These are phyloP conservation scores for Agrypnus murinus DNA, from an alignment of 2,888 invertebrate genomes.

Conservation along the genomic window DNA sequence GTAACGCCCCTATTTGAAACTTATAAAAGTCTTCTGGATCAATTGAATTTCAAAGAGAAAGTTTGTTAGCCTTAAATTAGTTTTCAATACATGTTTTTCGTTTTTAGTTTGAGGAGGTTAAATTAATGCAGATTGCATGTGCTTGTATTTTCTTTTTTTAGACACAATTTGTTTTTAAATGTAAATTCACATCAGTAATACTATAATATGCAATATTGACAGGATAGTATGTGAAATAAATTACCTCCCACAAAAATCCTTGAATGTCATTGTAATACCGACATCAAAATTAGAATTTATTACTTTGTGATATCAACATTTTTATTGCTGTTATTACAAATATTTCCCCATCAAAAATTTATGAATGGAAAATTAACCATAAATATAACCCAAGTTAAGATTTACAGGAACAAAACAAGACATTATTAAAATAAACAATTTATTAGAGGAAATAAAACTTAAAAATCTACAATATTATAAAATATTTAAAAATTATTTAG, in stretches of 20 bases:
- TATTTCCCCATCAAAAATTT: constrained; percentile 10
- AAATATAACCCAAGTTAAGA: background rate
- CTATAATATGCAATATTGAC: too few relatives aligned
- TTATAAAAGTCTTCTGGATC: constrained; percentile 53
- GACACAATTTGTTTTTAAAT: too few relatives aligned
- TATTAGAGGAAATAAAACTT: too few relatives aligned
- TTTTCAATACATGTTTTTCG: constrained; percentile 46
- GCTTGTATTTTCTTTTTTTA: background rate
- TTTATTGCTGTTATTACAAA: background rate
- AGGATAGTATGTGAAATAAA: background rate
- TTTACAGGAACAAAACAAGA: background rate
- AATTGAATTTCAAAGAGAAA: constrained; percentile 62
- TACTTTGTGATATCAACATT: constrained; percentile 30
- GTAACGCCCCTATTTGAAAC: constrained; percentile 48
- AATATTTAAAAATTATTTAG: constrained; percentile 23
- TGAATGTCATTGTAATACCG: constrained; percentile 10
- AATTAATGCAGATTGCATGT: background rate
- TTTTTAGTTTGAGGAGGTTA: constrained; percentile 20
- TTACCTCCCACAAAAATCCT: constrained; percentile 2
- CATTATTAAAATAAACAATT: too few relatives aligned
- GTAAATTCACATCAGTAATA: too few relatives aligned
- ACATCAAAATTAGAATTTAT: constrained; percentile 34
- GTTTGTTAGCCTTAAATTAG: constrained; percentile 56
- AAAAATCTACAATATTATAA: background rate
- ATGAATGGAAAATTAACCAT: background rate